Evolutionary conservation across 2,797 vertebrate species (phyloP).

Genomic region (Sparidentex hasta): DNA sequence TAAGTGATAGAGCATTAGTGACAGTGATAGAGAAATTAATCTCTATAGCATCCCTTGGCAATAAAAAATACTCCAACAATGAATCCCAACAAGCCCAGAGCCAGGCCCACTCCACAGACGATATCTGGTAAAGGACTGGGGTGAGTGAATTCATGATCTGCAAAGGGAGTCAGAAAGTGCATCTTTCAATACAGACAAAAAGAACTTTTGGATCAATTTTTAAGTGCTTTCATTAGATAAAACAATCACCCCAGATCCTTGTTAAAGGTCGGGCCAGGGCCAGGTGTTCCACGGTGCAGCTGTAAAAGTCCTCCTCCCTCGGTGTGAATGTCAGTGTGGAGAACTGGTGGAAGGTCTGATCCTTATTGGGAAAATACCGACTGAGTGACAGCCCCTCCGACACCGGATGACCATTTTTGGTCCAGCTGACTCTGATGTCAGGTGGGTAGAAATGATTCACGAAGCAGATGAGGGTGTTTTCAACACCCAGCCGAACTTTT

Average conservation of each 20-base stretch:
- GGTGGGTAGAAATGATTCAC: constrained; percentile 86
- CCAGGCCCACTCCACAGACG: constrained; percentile 63
- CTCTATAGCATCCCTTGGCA: constrained; percentile 15
- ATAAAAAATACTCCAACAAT: constrained; percentile 54
- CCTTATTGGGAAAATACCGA: constrained; percentile 51
- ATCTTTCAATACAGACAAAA: constrained; percentile 1
- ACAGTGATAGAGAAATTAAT: not conserved
- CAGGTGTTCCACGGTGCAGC: constrained; percentile 80
- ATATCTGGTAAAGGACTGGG: constrained; percentile 38
- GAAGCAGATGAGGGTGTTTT: constrained; percentile 86
- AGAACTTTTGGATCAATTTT: not conserved
- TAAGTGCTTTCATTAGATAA: not conserved
- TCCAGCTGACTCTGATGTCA: constrained; percentile 78
- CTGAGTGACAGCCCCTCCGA: constrained; percentile 55
- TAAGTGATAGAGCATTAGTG: too few relatives aligned
- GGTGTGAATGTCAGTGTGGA: constrained; percentile 84
- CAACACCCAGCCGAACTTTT: constrained; percentile 66
- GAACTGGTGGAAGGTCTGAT: constrained; percentile 80
- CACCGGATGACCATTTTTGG: constrained; percentile 52
- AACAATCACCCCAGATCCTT: constrained; percentile 81
- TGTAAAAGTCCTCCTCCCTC: constrained; percentile 77
- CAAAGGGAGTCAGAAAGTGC: constrained; percentile 1
- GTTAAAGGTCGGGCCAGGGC: constrained; percentile 68
- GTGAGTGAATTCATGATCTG: constrained; percentile 53
- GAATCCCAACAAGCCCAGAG: constrained; percentile 52